Evolutionary conservation across 2,888 invertebrate species (phyloP).

Genomic region (Folsomia manolachei): DNA sequence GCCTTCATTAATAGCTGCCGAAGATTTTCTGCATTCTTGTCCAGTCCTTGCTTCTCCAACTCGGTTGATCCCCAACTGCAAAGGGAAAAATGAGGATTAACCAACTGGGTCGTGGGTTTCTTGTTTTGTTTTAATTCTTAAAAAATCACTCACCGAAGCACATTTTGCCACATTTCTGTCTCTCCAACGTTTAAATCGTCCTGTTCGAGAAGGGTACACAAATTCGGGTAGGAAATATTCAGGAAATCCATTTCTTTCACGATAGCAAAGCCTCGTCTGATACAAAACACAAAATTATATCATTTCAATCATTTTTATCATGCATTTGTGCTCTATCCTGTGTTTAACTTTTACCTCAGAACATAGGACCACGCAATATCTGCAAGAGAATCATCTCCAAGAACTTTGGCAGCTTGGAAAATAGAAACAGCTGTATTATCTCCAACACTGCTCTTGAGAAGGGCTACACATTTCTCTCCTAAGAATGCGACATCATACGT

Average conservation of each 20-base stretch:
- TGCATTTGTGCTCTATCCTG: not conserved
- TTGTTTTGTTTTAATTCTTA: not conserved
- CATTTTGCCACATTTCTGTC: constrained; percentile 38
- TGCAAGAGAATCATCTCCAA: constrained; percentile 39
- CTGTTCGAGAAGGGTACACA: constrained; percentile 37
- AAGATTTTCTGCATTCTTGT: constrained; percentile 39
- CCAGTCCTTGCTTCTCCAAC: constrained; percentile 34
- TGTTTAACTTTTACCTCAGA: constrained; percentile 22
- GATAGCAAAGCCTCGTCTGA: constrained; percentile 39
- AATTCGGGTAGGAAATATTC: constrained; percentile 36
- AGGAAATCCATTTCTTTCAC: constrained; percentile 41
- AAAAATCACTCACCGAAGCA: constrained; percentile 26
- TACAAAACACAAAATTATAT: not conserved
- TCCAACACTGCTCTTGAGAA: constrained; percentile 42
- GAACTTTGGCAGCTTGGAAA: constrained; percentile 42
- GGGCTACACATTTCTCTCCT: constrained; percentile 39
- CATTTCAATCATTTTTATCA: not conserved
- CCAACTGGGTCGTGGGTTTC: not conserved
- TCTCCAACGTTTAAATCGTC: constrained; percentile 45
- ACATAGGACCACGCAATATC: constrained; percentile 41
- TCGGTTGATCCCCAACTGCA: constrained; percentile 39
- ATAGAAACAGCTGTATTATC: constrained; percentile 43
- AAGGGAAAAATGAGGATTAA: not conserved
- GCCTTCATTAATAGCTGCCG: constrained; percentile 33
- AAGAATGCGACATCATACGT: constrained; percentile 38